Conservation (phyloP, 2,797 vertebrate species). For the Serranus cabrilla region DNA sequence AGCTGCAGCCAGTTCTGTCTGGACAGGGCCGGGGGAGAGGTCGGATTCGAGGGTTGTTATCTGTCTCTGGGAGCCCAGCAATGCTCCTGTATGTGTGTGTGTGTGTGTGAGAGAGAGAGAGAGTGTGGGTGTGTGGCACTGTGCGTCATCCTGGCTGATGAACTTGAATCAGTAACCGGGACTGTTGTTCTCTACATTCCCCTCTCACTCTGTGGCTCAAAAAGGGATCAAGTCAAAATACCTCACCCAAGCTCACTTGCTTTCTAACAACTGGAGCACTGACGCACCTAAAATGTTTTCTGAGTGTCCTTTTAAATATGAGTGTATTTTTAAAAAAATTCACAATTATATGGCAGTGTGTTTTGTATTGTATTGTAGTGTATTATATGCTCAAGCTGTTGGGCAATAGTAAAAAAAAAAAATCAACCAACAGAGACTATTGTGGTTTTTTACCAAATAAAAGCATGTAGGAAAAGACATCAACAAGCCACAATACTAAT, state of each 20-base stretch:
- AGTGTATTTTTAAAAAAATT: slow-evolving; percentile 27
- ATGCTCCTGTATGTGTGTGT: slow-evolving; percentile 10
- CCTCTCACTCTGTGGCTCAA: slow-evolving; percentile 47
- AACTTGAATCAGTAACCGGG: slow-evolving; percentile 72
- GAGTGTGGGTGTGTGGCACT: slow-evolving; percentile 5
- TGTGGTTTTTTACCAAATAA: background rate
- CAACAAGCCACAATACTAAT: background rate
- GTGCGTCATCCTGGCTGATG: slow-evolving; percentile 73
- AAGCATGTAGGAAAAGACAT: too few relatives aligned
- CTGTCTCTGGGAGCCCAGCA: slow-evolving; percentile 49
- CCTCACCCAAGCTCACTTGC: slow-evolving; percentile 18
- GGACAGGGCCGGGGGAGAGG: slow-evolving; percentile 47
- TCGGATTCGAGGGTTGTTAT: slow-evolving; percentile 35
- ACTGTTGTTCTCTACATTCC: slow-evolving; percentile 68
- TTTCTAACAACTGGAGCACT: slow-evolving; percentile 39
- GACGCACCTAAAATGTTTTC: slow-evolving; percentile 22
- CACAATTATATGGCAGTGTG: background rate
- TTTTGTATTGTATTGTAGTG: too few relatives aligned
- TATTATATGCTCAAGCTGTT: background rate
- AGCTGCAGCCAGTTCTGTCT: slow-evolving; percentile 63
- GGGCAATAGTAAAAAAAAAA: background rate
- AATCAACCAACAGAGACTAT: background rate
- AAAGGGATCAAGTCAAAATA: slow-evolving; percentile 62
- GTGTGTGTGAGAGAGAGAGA: background rate
- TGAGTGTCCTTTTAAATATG: slow-evolving; percentile 23